Evolutionary conservation across 2,797 vertebrate species (phyloP), one percentile per base, ranked within the genome.

Genomic region (Synaphobranchus kaupii): DNA sequence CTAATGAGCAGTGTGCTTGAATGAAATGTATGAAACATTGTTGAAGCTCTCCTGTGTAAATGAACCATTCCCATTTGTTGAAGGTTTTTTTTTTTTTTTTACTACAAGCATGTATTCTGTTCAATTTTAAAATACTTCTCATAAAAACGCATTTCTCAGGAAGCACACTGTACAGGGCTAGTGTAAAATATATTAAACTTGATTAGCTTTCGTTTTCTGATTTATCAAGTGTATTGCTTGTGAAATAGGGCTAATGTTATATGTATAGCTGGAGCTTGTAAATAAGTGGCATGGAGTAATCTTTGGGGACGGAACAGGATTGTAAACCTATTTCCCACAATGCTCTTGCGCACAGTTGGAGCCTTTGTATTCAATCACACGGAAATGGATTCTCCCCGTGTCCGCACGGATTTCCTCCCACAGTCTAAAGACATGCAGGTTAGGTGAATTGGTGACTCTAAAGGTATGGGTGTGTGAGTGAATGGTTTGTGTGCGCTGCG

Each of bases 251-350:
- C 48, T 80, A 6, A 48, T 48, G 17, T 47, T 48, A 10, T 39
- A 68, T 76, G 71, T 80, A 48, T 80, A 80, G 22, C 48, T 48
- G 44, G 44, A 48, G 76, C 76, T 80, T 80, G 76, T 80, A 80
- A 80, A 80, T 47, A 80, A 48, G 76, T 80, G 71, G 15, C 20
- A 22, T 0, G 17, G 39, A 5, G 44, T 22, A 80, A 47, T 4
- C 10, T 4, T 48, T 80, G 44, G 76, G 76, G 39, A 47, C 44
- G 9, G 2, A 25, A n/a, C 1, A 20, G 4, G 17, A 12, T 48
- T n/a, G 44, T 44, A 47, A 12, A 20, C 34, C 6, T 0, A 9
- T 78, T 47, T 78, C 73, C 76, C 76, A 48, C 44, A 80, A 48
- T 47, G 22, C 39, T 9, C 60, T n/a, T 47, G 73, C 34, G 20